phyloP scores from a whole-genome alignment of 2,888 invertebrate genomes.

The Caprella mutica region DNA sequence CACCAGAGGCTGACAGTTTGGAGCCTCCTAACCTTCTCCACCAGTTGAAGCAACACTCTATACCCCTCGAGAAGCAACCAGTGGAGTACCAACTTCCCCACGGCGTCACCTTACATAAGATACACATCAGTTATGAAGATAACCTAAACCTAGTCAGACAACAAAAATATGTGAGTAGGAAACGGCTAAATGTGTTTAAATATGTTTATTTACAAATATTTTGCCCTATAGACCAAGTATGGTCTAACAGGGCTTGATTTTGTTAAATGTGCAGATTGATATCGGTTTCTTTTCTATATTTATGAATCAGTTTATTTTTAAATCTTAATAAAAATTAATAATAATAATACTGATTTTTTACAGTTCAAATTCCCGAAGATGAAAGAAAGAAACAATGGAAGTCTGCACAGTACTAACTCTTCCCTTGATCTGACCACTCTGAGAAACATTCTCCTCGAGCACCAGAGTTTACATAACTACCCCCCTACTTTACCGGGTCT shows the following conservation, averaged over 20 bases:
- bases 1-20: conserved; percentile 6
- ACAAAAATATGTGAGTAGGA: too few relatives aligned
- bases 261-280: too few relatives aligned
- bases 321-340: neutral
- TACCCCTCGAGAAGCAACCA: conserved; percentile 14
- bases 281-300: neutral
- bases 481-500: conserved; percentile 1
- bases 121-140: too few relatives aligned
- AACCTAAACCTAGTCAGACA: too few relatives aligned
- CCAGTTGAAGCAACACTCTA: neutral
- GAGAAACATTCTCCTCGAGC: neutral
- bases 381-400: neutral
- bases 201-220: too few relatives aligned
- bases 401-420: neutral
- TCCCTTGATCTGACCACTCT: neutral
- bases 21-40: neutral
- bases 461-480: conserved; percentile 2
- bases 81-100: conserved; percentile 21
- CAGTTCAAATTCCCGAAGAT: neutral
- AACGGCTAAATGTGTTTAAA: too few relatives aligned
- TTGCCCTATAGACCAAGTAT: too few relatives aligned
- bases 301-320: neutral
- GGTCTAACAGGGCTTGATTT: too few relatives aligned
- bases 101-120: conserved; percentile 17
- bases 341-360: neutral